Conservation (phyloP, 2,888 invertebrate genomes). For the Gortyna flavago region DNA sequence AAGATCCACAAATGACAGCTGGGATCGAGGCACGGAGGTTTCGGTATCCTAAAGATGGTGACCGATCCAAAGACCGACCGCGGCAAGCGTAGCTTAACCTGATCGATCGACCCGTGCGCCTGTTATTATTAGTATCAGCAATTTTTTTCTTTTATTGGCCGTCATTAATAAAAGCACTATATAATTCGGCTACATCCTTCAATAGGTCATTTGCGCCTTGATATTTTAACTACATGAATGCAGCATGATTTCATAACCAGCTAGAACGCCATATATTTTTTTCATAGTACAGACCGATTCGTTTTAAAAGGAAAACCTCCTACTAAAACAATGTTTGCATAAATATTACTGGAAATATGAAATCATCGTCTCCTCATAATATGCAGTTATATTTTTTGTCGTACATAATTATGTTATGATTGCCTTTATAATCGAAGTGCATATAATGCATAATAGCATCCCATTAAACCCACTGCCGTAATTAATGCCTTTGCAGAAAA, state of each 20-base stretch:
- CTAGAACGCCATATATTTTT: neutral
- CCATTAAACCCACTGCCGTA: slow-evolving; percentile 80
- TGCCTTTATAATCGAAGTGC: slow-evolving; percentile 79
- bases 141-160: no score
- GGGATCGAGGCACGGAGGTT: no score
- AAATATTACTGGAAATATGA: slow-evolving; percentile 63
- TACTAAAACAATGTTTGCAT: slow-evolving; percentile 57
- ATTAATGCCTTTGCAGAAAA: slow-evolving; percentile 81
- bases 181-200: neutral
- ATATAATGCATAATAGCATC: slow-evolving; percentile 81
- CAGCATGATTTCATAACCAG: neutral
- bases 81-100: no score
- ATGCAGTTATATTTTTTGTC: slow-evolving; percentile 76
- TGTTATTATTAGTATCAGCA: no score
- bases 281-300: slow-evolving; percentile 1
- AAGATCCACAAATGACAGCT: no score
- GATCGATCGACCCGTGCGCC: no score
- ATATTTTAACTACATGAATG: slow-evolving; percentile 5
- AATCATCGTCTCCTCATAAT: slow-evolving; percentile 68
- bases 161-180: neutral
- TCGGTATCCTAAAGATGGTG: no score
- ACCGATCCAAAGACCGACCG: no score
- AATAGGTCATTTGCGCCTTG: neutral
- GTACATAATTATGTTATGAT: slow-evolving; percentile 75
- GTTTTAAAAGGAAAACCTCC: slow-evolving; percentile 52